phyloP scores from a whole-genome alignment of 1,140 invertebrate genomes.

The Apocrypta bakeri region DNA sequence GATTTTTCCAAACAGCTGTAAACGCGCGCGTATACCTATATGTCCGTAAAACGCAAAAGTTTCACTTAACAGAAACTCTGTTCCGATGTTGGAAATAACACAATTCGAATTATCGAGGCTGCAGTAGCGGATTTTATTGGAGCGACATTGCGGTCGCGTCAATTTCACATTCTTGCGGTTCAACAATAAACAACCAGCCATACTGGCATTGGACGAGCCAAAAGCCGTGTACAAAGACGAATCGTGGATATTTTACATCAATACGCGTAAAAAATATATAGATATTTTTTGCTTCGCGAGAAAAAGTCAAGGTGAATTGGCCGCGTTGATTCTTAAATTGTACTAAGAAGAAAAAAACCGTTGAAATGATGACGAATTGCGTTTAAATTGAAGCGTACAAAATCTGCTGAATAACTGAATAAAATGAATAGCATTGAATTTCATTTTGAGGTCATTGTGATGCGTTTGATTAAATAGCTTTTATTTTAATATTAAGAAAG shows the following conservation, averaged over 20 bases:
- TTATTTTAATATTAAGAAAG: too few relatives aligned
- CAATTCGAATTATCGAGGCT: background rate
- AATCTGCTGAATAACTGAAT: too few relatives aligned
- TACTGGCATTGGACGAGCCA: background rate
- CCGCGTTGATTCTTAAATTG: too few relatives aligned
- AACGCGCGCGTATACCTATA: too few relatives aligned
- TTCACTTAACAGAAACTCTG: background rate
- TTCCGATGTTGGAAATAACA: background rate
- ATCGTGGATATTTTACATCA: background rate
- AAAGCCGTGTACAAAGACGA: background rate
- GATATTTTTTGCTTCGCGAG: background rate
- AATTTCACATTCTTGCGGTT: slow-evolving; percentile 16
- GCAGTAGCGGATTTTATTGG: background rate
- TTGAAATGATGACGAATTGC: too few relatives aligned
- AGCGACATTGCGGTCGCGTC: slow-evolving; percentile 7
- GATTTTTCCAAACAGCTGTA: background rate
- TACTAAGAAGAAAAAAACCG: too few relatives aligned
- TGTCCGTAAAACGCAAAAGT: background rate
- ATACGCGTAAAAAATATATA: too few relatives aligned
- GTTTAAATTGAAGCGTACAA: too few relatives aligned
- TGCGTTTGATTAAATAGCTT: too few relatives aligned
- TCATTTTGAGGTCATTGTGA: too few relatives aligned
- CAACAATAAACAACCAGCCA: background rate
- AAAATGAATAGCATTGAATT: too few relatives aligned
- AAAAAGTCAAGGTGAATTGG: too few relatives aligned